Evolutionary conservation across 2,888 invertebrate species (phyloP).

Genomic region (Acanthopleura granulata): DNA sequence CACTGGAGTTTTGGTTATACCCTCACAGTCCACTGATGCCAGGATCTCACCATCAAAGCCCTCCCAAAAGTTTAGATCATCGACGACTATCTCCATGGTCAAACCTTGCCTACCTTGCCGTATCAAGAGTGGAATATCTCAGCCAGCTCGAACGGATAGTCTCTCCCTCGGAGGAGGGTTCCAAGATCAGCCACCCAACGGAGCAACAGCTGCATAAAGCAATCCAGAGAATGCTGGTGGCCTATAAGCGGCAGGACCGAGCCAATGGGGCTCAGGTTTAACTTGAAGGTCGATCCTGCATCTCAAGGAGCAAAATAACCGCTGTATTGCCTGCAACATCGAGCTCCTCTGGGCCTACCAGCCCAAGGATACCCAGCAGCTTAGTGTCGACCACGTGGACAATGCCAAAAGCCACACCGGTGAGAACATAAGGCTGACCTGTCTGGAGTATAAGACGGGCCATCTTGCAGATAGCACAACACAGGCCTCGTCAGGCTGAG

Average conservation of each 20-base stretch:
- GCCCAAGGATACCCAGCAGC: background rate
- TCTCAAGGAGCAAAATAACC: background rate
- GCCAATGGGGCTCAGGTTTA: background rate
- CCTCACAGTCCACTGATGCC: background rate
- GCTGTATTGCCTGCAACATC: background rate
- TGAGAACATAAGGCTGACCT: no score
- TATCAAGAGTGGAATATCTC: background rate
- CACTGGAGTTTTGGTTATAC: background rate
- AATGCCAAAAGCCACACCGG: background rate
- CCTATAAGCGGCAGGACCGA: background rate
- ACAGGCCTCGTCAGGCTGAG: no score
- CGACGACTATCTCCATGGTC: slow-evolving; percentile 19
- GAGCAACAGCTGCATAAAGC: background rate
- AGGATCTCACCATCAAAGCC: background rate
- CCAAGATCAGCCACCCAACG: background rate
- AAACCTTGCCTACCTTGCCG: slow-evolving; percentile 2
- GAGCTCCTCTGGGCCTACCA: slow-evolving; percentile 2
- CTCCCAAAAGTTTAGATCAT: slow-evolving; percentile 3
- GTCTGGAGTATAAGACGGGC: no score
- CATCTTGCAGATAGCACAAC: no score
- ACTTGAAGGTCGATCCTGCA: background rate
- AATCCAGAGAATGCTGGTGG: background rate
- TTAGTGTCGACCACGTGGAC: background rate
- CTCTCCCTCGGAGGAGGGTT: background rate
- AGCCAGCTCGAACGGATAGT: background rate